Conservation (phyloP, 1,140 invertebrate species). For the Drosophila ercepeae region DNA sequence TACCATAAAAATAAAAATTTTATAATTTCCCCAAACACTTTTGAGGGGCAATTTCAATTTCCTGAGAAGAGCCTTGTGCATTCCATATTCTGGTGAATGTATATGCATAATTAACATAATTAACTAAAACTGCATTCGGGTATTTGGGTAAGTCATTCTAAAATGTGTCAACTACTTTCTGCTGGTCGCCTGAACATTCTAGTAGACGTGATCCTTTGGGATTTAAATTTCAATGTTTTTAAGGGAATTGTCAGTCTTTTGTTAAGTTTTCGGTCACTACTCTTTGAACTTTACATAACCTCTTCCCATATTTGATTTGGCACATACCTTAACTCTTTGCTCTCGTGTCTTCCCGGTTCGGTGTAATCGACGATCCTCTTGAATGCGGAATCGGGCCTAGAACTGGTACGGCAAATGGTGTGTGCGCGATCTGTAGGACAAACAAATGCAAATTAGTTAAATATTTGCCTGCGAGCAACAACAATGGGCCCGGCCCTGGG, state of each 20-base stretch:
- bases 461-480: constrained; percentile 50
- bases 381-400: constrained; percentile 7
- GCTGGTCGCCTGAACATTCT: neutral
- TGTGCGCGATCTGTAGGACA: constrained; percentile 62
- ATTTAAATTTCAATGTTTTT: neutral
- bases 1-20: constrained; percentile 3
- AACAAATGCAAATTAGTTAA: constrained; percentile 78
- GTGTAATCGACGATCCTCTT: constrained; percentile 26
- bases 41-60: constrained; percentile 9
- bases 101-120: constrained; percentile 8
- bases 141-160: neutral
- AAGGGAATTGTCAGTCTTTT: constrained; percentile 14
- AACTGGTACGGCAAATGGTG: constrained; percentile 14
- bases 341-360: constrained; percentile 30
- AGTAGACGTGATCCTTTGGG: neutral
- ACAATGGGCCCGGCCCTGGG: constrained; percentile 53
- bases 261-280: constrained; percentile 2
- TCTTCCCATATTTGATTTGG: constrained; percentile 47
- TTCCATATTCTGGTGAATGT: neutral
- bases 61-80: neutral
- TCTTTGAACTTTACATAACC: constrained; percentile 47
- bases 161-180: neutral
- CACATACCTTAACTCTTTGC: constrained; percentile 68
- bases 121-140: neutral
- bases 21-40: neutral